These are phyloP conservation scores for Eristalinus aeneus DNA, from an alignment of 2,888 invertebrate species.

Conservation along the genomic window DNA sequence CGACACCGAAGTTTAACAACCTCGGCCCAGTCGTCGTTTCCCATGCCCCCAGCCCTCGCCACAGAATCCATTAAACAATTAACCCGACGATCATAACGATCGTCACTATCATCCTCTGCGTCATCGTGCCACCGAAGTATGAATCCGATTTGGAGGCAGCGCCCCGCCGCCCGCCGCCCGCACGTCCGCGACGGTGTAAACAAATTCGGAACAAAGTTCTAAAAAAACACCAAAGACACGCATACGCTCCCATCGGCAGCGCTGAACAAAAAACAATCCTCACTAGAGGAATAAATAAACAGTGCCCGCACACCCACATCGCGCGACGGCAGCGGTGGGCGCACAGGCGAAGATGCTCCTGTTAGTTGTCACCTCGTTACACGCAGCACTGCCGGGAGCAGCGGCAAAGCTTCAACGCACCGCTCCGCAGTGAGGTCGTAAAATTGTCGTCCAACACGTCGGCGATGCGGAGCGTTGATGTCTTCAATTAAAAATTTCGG, in stretches of 20 bases:
- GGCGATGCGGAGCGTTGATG: constrained; percentile 75
- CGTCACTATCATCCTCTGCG: constrained; percentile 61
- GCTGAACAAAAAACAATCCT: constrained; percentile 62
- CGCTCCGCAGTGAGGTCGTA: constrained; percentile 50
- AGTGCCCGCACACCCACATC: constrained; percentile 37
- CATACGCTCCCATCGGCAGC: constrained; percentile 75
- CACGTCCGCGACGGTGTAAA: constrained; percentile 35
- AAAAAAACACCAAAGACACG: constrained; percentile 74
- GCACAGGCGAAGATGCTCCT: constrained; percentile 67
- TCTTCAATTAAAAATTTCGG: constrained; percentile 77
- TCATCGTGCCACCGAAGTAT: constrained; percentile 60
- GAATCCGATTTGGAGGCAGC: constrained; percentile 68
- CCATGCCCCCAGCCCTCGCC: background rate
- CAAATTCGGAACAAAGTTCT: constrained; percentile 51
- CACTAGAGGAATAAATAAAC: constrained; percentile 61
- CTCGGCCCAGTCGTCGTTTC: constrained; percentile 4
- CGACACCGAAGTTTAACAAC: constrained; percentile 58
- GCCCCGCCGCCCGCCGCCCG: background rate
- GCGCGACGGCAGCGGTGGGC: background rate
- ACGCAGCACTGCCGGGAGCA: constrained; percentile 4
- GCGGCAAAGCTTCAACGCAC: constrained; percentile 46
- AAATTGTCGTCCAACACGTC: constrained; percentile 70
- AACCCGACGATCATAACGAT: constrained; percentile 61
- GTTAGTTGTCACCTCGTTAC: constrained; percentile 70
- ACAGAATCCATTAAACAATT: constrained; percentile 67